Base-by-base conservation (phyloP, 2,888 invertebrate species). In the Pseudanteris insignis region DNA sequence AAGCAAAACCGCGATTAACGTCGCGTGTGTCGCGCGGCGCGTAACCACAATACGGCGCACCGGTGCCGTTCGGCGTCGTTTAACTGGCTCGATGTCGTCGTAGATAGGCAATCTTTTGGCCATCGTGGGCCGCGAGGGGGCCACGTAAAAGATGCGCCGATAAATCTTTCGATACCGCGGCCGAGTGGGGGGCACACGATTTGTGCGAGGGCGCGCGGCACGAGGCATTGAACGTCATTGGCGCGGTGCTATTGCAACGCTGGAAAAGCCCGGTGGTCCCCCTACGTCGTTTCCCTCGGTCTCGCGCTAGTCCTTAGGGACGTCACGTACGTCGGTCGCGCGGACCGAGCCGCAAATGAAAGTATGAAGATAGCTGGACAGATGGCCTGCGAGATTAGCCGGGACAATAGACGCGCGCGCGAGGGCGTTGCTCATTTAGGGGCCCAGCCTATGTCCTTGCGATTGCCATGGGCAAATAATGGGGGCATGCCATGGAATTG, bases 351-450 rank as follows among this genome's bases (percentile, higher is more conserved):
- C 33, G 29, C 50, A 37, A 44, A 51, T 41, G 41, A 48, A 50
- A 57, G 53, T 63, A 60, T 67, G 55, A 51, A 65, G 64, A 67
- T 63, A 59, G 65, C 69, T 62, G 71, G 72, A 73, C 77, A 76
- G 74, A 76, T 74, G 76, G 74, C 69, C 63, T 68, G 66, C 69
- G 55, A 66, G 72, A 74, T 76, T 73, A 73, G 70, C 69, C 67
- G 63, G 70, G 63, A 70, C 67, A 67, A 68, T 67, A 67, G 66
- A 66, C 64, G 29, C 26, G 61, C 48, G 60, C 50, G 66, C 66
- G 70, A 68, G 73, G 75, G 74, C 75, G 76, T 75, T 75, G 76
- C 72, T 76, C 77, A 73, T 77, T 78, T 76, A 58, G 66, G 18
- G 64, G 55, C 55, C 34, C n/a, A n/a, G 34, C 30, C 33, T 25